Base-by-base conservation (phyloP, 2,888 invertebrate species). In the Strigamia maritima region DNA sequence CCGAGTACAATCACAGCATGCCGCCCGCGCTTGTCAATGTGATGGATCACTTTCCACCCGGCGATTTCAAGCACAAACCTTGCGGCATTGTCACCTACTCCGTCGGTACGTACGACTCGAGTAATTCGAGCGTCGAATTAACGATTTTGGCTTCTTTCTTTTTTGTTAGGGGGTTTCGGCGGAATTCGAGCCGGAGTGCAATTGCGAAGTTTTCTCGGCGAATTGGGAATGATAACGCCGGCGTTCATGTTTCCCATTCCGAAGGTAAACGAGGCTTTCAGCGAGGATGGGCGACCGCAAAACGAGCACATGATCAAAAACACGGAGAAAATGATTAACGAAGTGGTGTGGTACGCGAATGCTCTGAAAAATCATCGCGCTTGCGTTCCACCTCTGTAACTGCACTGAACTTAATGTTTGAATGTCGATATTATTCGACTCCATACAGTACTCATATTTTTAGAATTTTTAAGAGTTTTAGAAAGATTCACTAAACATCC, bases 11-110 rank as follows among this genome's bases (percentile, higher is more conserved):
- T 82, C 85, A 86, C 82, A 83, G 83, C 54, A 83, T 87, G 44
- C 87, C 87, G 0, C 87, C 88, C 19, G 87, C 87, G 0, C 84
- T 88, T n/a, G 81, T 84, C 70, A 87, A 87, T 81, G 83, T 87
- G 83, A 75, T 88, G 81, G 85, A 87, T 82, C 86, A 88, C 81
- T 88, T 88, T 80, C 85, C 86, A 2, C 84, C 85, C 3, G 83
- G 84, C n/a, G 82, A 84, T 60, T 88, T 83, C 81, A 81, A 84
- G 16, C 86, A 85, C 81, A 84, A 84, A 76, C 85, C 86, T 31
- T 83, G 83, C 77, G 85, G 83, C 49, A 83, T 86, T 79, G 82
- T 84, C 79, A 82, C 83, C 28, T 86, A 86, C 81, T 85, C 85
- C 1, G 77, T 83, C 77, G 85, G 86, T 85, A 77, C n/a, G 12